Evolutionary conservation across 1,140 invertebrate species (phyloP).

Genomic region (Heliconius himera): DNA sequence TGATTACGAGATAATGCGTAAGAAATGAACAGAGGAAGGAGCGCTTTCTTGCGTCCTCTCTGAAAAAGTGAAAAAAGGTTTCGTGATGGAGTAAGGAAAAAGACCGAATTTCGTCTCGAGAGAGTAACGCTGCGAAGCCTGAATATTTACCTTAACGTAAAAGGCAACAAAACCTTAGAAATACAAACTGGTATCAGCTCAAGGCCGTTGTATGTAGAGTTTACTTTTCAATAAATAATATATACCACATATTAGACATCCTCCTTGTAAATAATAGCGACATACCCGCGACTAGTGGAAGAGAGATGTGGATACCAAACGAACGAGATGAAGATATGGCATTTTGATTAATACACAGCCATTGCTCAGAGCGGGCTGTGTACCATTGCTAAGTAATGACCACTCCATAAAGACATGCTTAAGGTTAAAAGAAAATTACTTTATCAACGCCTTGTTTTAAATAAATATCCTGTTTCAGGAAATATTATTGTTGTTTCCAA

Average conservation of each 20-base stretch:
- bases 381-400: slow-evolving; percentile 82
- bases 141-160: slow-evolving; percentile 45
- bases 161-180: slow-evolving; percentile 47
- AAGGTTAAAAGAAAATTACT: slow-evolving; percentile 82
- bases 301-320: slow-evolving; percentile 54
- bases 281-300: slow-evolving; percentile 76
- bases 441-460: slow-evolving; percentile 82
- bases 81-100: slow-evolving; percentile 74
- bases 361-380: slow-evolving; percentile 81
- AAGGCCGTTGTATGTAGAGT: slow-evolving; percentile 29
- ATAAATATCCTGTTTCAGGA: slow-evolving; percentile 82
- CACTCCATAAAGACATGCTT: slow-evolving; percentile 82
- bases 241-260: slow-evolving; percentile 46
- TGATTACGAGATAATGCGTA: slow-evolving; percentile 76
- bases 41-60: slow-evolving; percentile 70
- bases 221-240: slow-evolving; percentile 28
- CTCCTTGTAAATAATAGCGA: slow-evolving; percentile 49
- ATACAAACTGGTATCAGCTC: slow-evolving; percentile 40
- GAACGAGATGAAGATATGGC: slow-evolving; percentile 75
- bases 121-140: slow-evolving; percentile 79
- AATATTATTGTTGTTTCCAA: slow-evolving; percentile 80
- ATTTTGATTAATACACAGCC: slow-evolving; percentile 82
- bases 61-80: slow-evolving; percentile 78
- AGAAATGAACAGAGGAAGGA: slow-evolving; percentile 72
- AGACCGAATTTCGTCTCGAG: slow-evolving; percentile 77